Conservation (phyloP, 2,113 vertebrate genomes). For the Nothocercus nigrocapillus region DNA sequence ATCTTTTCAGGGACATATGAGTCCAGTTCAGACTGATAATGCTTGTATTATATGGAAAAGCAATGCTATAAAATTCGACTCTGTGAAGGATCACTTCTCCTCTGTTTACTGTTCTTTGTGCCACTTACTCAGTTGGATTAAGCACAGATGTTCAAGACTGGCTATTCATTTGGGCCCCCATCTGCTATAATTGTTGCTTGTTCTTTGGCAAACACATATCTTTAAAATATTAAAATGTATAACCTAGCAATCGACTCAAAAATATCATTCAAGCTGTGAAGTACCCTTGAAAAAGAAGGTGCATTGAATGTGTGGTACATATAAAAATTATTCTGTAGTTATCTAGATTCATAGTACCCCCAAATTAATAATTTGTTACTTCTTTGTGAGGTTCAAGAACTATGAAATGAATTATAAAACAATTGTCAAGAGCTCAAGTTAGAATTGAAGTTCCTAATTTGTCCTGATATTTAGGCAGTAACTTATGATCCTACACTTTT, state of each 20-base stretch:
- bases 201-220: not conserved
- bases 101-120: not conserved
- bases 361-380: not conserved
- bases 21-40: not conserved
- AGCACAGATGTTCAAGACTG: not conserved
- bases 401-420: not conserved
- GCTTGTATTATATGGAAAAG: not conserved
- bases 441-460: not conserved
- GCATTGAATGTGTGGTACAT: not conserved
- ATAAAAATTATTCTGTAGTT: not conserved
- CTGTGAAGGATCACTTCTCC: not conserved
- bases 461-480: not conserved
- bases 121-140: not conserved
- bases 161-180: not conserved
- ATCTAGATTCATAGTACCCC: not conserved
- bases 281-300: not conserved
- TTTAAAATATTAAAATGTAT: constrained; percentile 43
- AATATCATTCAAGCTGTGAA: not conserved
- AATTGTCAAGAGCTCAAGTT: not conserved
- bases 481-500: not conserved
- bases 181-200: not conserved
- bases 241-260: not conserved
- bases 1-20: not conserved
- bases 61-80: not conserved
- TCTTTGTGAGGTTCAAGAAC: not conserved